Conservation (phyloP, 1,140 invertebrate genomes). For the Dolichoris vasculosae region DNA sequence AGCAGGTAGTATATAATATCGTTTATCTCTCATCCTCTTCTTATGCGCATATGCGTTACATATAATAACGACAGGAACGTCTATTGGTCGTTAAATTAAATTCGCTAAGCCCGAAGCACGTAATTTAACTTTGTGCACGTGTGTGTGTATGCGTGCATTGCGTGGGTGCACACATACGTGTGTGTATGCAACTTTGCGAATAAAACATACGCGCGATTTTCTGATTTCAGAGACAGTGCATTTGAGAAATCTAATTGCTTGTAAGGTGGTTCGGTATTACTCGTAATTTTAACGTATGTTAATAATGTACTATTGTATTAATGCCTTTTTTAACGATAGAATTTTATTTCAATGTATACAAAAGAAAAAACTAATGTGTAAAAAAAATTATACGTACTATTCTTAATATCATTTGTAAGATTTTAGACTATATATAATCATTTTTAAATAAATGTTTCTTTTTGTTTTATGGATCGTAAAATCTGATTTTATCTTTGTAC, state of each 20-base stretch:
- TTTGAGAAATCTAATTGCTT: not conserved
- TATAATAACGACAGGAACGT: not conserved
- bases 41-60: not conserved
- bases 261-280: not conserved
- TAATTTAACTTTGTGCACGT: not conserved
- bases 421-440: no score
- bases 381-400: no score
- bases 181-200: not conserved
- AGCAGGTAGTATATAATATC: not conserved
- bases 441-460: no score
- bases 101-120: not conserved
- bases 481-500: no score
- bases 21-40: not conserved
- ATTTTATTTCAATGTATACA: no score
- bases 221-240: not conserved
- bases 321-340: no score
- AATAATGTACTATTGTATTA: no score
- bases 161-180: not conserved
- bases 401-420: no score
- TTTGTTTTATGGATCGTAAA: no score
- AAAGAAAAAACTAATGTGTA: no score
- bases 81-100: constrained; percentile 14
- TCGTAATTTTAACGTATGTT: not conserved
- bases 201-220: not conserved
- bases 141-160: not conserved